These are phyloP conservation scores for Subanguina moxae DNA, from an alignment of 1,140 invertebrate species.

Conservation along the genomic window DNA sequence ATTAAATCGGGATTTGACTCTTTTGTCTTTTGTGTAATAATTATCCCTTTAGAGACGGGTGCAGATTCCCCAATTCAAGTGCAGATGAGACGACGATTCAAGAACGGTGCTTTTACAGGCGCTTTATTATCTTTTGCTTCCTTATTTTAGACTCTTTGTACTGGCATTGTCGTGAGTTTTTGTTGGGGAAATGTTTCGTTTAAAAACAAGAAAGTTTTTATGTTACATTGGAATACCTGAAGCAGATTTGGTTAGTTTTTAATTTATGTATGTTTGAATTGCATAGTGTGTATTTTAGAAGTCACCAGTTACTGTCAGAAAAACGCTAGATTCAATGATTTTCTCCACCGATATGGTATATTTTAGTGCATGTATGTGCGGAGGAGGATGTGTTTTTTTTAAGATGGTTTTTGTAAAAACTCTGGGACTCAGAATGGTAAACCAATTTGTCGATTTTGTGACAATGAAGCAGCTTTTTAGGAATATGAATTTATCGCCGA, in stretches of 20 bases:
- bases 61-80: conserved; percentile 39
- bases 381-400: too few relatives aligned
- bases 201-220: not conserved
- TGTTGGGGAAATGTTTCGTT: too few relatives aligned
- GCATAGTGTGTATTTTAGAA: too few relatives aligned
- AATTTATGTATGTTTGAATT: too few relatives aligned
- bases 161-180: conserved; percentile 38
- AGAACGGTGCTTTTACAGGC: too few relatives aligned
- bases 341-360: conserved; percentile 39
- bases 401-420: conserved; percentile 46
- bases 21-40: too few relatives aligned
- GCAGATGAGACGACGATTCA: conserved; percentile 28
- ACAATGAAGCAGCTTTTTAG: conserved; percentile 25
- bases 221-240: conserved; percentile 41
- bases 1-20: too few relatives aligned
- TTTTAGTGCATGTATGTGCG: too few relatives aligned
- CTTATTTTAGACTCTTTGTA: conserved; percentile 17
- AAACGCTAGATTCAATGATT: conserved; percentile 41
- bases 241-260: not conserved
- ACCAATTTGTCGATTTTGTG: not conserved
- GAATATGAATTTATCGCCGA: conserved; percentile 42
- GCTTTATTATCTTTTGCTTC: too few relatives aligned
- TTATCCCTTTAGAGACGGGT: conserved; percentile 24
- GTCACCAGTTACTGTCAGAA: conserved; percentile 37
- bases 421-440: conserved; percentile 33